Evolutionary conservation across 2,113 vertebrate species (phyloP).

Genomic region (Microcebus griseorufus): DNA sequence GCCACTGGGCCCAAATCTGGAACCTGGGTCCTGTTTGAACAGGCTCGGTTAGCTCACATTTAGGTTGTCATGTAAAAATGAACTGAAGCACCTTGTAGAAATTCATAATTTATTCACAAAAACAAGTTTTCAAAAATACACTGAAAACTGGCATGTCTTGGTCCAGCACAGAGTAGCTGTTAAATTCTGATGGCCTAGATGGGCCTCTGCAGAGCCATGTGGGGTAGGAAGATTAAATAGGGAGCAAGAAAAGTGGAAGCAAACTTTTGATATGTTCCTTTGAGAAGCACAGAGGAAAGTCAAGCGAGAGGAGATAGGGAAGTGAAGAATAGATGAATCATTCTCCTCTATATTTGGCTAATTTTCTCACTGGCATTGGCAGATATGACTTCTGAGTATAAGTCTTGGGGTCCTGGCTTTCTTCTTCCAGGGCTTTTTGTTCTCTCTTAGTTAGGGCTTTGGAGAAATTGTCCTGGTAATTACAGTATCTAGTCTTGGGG

Average conservation of each 20-base stretch:
- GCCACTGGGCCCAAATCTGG: background rate
- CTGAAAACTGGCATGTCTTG: background rate
- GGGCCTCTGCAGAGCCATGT: background rate
- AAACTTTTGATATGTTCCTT: constrained; percentile 1
- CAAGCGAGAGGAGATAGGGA: background rate
- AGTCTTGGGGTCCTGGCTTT: constrained; percentile 42
- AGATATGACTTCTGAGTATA: background rate
- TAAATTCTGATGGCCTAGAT: background rate
- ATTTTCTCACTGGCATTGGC: constrained; percentile 1
- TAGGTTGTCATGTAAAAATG: background rate
- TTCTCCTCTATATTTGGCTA: constrained; percentile 12
- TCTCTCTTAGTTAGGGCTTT: constrained; percentile 53
- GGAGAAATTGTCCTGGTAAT: constrained; percentile 57
- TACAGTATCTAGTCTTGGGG: constrained; percentile 53
- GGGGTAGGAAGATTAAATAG: background rate
- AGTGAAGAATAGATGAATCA: background rate
- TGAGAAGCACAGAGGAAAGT: constrained; percentile 26
- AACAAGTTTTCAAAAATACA: background rate
- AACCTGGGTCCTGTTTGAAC: background rate
- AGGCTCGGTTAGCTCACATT: background rate
- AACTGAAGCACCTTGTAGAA: background rate
- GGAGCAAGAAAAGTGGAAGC: background rate
- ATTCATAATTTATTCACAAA: background rate
- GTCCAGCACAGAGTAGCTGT: background rate
- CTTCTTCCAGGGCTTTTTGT: background rate